phyloP scores from a whole-genome alignment of 1,140 invertebrate species.

The Hyles euphorbiae region DNA sequence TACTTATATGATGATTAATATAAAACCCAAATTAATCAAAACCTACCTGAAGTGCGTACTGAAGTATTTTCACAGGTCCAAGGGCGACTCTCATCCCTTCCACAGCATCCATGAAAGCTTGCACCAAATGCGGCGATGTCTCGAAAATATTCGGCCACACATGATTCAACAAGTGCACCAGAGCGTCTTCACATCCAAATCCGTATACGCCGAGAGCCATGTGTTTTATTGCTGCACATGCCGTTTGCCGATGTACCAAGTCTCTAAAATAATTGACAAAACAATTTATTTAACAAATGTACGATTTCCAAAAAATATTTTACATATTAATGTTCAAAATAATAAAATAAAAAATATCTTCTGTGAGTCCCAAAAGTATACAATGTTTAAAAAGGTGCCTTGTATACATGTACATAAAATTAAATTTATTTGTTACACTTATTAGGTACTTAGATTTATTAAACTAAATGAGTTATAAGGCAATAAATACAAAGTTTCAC shows the following conservation, averaged over 20 bases:
- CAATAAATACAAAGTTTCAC: too few relatives aligned
- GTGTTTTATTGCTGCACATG: constrained; percentile 99
- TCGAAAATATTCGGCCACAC: constrained; percentile 99
- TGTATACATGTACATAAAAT: too few relatives aligned
- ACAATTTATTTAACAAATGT: neutral
- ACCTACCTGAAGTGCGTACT: constrained; percentile 92
- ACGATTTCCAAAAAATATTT: too few relatives aligned
- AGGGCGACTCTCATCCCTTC: constrained; percentile 97
- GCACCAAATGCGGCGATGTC: constrained; percentile 99
- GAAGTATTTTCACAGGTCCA: constrained; percentile 97
- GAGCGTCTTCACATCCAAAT: constrained; percentile 99
- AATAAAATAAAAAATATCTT: too few relatives aligned
- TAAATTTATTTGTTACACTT: too few relatives aligned
- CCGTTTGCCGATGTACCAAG: constrained; percentile 98
- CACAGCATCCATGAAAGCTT: constrained; percentile 99
- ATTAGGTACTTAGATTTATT: too few relatives aligned
- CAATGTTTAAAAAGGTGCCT: too few relatives aligned
- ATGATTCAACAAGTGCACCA: constrained; percentile 97
- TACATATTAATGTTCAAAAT: too few relatives aligned
- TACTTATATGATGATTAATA: neutral
- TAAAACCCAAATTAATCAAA: neutral
- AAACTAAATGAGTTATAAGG: too few relatives aligned
- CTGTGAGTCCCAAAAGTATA: too few relatives aligned
- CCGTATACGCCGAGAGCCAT: constrained; percentile 99
- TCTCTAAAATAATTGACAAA: constrained; percentile 79